A percentile compares a stretch with the other conserved stretches of the same genome.
phyloP scores from a whole-genome alignment of 2,797 vertebrate species.

The Poeciliopsis paucimaculata region DNA sequence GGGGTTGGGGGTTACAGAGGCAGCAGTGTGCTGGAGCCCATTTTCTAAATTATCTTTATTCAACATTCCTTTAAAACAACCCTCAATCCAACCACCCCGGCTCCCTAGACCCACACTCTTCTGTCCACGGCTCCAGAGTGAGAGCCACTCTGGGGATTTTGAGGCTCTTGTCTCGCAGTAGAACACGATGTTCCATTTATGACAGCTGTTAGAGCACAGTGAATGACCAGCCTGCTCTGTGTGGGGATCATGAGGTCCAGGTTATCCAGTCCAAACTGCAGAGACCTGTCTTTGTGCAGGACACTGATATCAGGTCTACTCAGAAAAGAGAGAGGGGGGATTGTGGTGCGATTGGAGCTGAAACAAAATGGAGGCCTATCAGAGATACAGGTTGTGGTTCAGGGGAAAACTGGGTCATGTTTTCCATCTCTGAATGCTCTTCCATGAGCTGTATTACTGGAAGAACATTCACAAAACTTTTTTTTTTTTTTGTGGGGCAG shows the following conservation, averaged over 20 bases:
- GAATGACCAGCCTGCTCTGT: constrained; percentile 59
- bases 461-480: constrained; percentile 23
- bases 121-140: constrained; percentile 43
- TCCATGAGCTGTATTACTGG: constrained; percentile 50
- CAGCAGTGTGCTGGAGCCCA: constrained; percentile 74
- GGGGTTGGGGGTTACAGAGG: constrained; percentile 62
- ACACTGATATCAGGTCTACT: constrained; percentile 34
- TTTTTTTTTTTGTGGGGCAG: constrained; percentile 21
- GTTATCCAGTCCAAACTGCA: constrained; percentile 47
- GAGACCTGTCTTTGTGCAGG: constrained; percentile 41
- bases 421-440: constrained; percentile 48
- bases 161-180: constrained; percentile 68
- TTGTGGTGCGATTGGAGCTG: constrained; percentile 35
- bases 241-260: constrained; percentile 50
- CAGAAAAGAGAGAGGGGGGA: not conserved
- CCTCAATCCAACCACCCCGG: constrained; percentile 27
- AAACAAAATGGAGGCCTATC: constrained; percentile 61
- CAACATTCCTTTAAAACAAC: constrained; percentile 71
- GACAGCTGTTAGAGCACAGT: constrained; percentile 51
- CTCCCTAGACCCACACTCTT: constrained; percentile 24
- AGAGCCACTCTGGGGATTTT: constrained; percentile 69
- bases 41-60: constrained; percentile 83
- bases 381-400: constrained; percentile 54
- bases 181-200: constrained; percentile 83
- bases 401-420: constrained; percentile 21